Base-by-base conservation (phyloP, 2,113 vertebrate genomes). In the Cyrtonyx montezumae region DNA sequence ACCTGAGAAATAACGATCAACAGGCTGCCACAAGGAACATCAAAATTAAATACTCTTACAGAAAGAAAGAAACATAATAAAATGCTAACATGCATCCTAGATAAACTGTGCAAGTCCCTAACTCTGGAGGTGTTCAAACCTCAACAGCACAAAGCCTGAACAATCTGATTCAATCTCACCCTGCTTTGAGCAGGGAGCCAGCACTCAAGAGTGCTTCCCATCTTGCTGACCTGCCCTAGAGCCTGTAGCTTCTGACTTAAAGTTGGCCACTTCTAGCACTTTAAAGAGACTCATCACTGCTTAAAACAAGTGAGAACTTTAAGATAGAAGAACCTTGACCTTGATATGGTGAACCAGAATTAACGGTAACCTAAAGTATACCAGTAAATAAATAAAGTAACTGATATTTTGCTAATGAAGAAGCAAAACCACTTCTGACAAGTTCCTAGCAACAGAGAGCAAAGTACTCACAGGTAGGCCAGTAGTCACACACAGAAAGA, bases 191-290 rank as follows among this genome's bases (percentile, higher is more conserved):
- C 40, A 30, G 43, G 71, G 61, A 79, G 13, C 36, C 19, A 46
- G 40, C 45, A 51, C 32, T 67, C 32, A 18, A 25, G 59, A 83
- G n/a, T 34, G 26, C 13, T 26, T 70, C 55, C 30, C 0, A 40
- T 79, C 59, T 6, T 56, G 48, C 45, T 69, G 48, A 86, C 32
- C 43, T 0, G 0, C 20, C 18, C 49, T 37, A 59, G 32, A 34
- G 56, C 13, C 83, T 0, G 0, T 2, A 80, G 68, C 12, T 3
- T 23, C 32, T 4, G 4, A 25, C 36, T 30, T 49, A 12, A 8
- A 93, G 5, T 5, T 55, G 17, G n/a, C 4, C 23, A 32, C 14
- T 66, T 71, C 20, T 13, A 55, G 20, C 22, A 61, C 13, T 26
- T 37, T 49, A 34, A 55, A 65, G 42, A 90, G 42, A 46, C 30